phyloP scores from a whole-genome alignment of 1,140 invertebrate genomes.

The Druon quercuslanigerum region DNA sequence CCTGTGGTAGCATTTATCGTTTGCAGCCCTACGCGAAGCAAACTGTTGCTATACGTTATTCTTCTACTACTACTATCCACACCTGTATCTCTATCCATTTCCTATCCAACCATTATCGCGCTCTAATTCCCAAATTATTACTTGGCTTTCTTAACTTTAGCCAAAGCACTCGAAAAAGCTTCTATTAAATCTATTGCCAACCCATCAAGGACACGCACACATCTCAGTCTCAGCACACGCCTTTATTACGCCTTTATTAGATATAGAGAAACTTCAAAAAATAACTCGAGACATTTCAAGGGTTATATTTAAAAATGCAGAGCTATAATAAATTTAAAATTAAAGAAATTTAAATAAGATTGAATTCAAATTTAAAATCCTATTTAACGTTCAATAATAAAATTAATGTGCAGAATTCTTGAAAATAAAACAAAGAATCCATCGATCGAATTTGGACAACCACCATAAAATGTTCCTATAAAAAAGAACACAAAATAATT shows the following conservation, averaged over 20 bases:
- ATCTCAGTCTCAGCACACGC: not conserved
- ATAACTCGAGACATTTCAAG: too few relatives aligned
- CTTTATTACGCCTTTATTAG: not conserved
- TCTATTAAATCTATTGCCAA: slow-evolving; percentile 12
- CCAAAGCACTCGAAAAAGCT: slow-evolving; percentile 14
- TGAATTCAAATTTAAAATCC: too few relatives aligned
- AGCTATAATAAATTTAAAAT: too few relatives aligned
- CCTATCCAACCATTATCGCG: not conserved
- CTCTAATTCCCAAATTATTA: slow-evolving; percentile 1
- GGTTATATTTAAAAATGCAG: too few relatives aligned
- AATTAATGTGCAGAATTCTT: too few relatives aligned
- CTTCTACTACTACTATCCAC: not conserved
- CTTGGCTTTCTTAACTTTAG: slow-evolving; percentile 37
- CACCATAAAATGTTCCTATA: too few relatives aligned
- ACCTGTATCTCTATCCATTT: slow-evolving; percentile 19
- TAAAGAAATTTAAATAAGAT: too few relatives aligned
- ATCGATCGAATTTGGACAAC: too few relatives aligned
- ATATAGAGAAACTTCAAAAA: too few relatives aligned
- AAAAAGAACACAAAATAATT: too few relatives aligned
- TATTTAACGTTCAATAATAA: too few relatives aligned
- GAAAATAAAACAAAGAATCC: too few relatives aligned
- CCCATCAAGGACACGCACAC: not conserved
- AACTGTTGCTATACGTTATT: slow-evolving; percentile 20
- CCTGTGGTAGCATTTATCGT: slow-evolving; percentile 35
- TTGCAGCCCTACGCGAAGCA: slow-evolving; percentile 11